A percentile compares a stretch with the other conserved stretches of the same genome.
Evolutionary conservation across 2,888 invertebrate species (phyloP).

Genomic region (Monochamus alternatus): DNA sequence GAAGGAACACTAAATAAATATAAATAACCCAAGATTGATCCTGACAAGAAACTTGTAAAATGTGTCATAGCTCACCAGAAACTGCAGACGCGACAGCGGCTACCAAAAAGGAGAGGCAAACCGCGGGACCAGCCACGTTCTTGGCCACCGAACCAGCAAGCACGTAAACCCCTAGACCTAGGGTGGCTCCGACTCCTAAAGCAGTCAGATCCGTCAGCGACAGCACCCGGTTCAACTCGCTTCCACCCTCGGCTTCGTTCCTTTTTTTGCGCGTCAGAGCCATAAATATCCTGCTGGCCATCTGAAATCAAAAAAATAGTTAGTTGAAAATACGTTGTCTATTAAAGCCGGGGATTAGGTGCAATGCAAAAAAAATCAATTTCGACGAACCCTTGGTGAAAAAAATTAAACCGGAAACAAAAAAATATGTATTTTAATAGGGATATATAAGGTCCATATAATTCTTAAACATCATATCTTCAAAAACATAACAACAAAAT

Average conservation of each 20-base stretch:
- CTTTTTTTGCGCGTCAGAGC: slow-evolving; percentile 71
- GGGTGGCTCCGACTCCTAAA: slow-evolving; percentile 89
- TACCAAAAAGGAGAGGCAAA: slow-evolving; percentile 90
- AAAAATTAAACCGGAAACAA: no score
- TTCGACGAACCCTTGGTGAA: no score
- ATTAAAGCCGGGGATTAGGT: no score
- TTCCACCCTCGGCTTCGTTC: slow-evolving; percentile 64
- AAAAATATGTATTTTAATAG: no score
- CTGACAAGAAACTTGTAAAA: background rate
- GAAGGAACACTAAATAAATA: no score
- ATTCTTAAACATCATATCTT: no score
- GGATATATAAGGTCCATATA: no score
- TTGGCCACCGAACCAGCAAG: slow-evolving; percentile 92
- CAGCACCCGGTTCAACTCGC: slow-evolving; percentile 79
- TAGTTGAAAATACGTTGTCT: no score
- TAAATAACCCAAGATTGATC: no score
- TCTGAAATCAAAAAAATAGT: slow-evolving; percentile 45
- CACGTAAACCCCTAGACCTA: slow-evolving; percentile 96
- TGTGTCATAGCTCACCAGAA: slow-evolving; percentile 78
- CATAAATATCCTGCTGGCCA: slow-evolving; percentile 56
- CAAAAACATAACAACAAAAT: no score
- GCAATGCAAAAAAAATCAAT: no score
- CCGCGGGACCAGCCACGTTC: slow-evolving; percentile 91
- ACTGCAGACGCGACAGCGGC: slow-evolving; percentile 95
- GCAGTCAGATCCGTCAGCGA: slow-evolving; percentile 89